Percentiles rank a stretch among this genome's conserved stretches.
Conservation (phyloP, 2,797 vertebrate species). For the Phataginus tetradactyla region DNA sequence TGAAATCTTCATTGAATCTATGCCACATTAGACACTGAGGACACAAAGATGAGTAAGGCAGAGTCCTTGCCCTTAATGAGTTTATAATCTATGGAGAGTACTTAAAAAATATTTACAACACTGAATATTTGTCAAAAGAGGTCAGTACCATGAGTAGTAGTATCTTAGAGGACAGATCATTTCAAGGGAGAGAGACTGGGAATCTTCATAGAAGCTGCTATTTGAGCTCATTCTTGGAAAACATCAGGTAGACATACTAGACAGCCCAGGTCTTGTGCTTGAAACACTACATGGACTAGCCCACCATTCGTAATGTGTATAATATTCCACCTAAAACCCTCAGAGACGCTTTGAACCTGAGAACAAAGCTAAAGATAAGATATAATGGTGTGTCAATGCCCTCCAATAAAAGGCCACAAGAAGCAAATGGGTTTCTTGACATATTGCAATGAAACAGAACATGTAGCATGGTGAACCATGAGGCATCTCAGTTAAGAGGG, state of each 20-base stretch:
- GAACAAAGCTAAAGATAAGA: background rate
- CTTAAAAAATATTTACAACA: conserved; percentile 13
- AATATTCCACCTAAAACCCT: background rate
- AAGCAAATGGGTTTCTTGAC: background rate
- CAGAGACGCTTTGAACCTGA: background rate
- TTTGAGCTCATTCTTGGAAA: conserved; percentile 14
- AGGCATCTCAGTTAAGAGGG: background rate
- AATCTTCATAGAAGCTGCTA: background rate
- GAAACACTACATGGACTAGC: background rate
- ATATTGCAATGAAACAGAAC: background rate
- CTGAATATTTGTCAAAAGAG: background rate
- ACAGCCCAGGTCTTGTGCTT: background rate
- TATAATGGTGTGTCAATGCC: background rate
- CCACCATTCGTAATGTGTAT: background rate
- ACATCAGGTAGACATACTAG: background rate
- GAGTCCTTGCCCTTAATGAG: background rate
- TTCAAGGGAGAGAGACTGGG: background rate
- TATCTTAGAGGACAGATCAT: background rate
- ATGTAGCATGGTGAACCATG: background rate
- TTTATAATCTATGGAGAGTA: background rate
- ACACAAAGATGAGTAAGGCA: background rate
- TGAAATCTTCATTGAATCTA: background rate
- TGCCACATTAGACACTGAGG: background rate
- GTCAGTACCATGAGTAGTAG: background rate
- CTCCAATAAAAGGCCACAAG: background rate